phyloP scores from a whole-genome alignment of 2,113 vertebrate genomes.

The Rostratula benghalensis region DNA sequence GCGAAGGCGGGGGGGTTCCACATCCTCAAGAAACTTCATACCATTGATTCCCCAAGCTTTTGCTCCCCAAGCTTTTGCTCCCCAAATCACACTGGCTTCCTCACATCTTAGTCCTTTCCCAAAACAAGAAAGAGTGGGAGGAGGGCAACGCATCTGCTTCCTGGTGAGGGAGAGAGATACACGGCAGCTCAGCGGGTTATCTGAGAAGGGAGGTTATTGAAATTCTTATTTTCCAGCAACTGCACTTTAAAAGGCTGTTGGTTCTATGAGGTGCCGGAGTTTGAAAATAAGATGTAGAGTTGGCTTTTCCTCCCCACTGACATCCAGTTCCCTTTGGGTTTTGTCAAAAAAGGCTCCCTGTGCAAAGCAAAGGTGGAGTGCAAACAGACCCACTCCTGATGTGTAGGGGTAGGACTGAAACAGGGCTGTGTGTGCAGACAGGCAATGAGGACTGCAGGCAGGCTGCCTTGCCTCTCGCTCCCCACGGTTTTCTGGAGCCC shows the following conservation, averaged over 20 bases:
- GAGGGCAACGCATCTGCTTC: not conserved
- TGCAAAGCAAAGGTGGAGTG: not conserved
- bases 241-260: constrained; percentile 6
- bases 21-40: not conserved
- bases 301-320: not conserved
- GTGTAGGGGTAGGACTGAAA: not conserved
- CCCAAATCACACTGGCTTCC: not conserved
- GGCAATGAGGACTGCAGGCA: not conserved
- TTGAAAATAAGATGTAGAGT: constrained; percentile 12
- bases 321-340: not conserved
- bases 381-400: not conserved
- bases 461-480: not conserved
- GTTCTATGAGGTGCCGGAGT: not conserved
- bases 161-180: not conserved
- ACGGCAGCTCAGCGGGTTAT: not conserved
- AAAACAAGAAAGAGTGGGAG: not conserved
- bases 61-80: not conserved
- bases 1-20: not conserved
- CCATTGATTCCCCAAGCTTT: not conserved
- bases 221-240: constrained; percentile 31
- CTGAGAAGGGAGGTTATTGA: not conserved
- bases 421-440: not conserved
- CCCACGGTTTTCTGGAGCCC: not conserved
- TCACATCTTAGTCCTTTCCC: not conserved
- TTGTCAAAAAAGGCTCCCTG: not conserved